A percentile compares a stretch with the other conserved stretches of the same genome.
These are phyloP conservation scores for Zaprionus lineosus DNA, from an alignment of 2,888 invertebrate species.

Conservation along the genomic window DNA sequence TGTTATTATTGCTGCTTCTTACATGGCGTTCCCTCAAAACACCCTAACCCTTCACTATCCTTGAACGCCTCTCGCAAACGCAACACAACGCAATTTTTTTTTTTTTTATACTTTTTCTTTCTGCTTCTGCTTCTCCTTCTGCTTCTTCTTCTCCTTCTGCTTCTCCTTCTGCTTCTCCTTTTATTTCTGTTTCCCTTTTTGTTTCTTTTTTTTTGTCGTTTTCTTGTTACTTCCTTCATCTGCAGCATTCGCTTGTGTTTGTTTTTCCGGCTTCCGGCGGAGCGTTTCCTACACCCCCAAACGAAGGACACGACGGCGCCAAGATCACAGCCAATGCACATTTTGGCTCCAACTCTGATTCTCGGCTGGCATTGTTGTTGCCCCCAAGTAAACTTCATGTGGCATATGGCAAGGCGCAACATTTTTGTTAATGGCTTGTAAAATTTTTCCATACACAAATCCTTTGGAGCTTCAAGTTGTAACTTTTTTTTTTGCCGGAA, in stretches of 20 bases:
- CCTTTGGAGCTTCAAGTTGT: conserved; percentile 40
- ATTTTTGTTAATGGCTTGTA: conserved; percentile 79
- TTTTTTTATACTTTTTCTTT: background rate
- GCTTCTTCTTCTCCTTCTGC: conserved; percentile 38
- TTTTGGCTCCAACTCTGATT: conserved; percentile 52
- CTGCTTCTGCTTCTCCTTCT: background rate
- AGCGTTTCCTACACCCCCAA: conserved; percentile 35
- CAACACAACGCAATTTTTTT: too few species aligned
- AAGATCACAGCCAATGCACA: conserved; percentile 67
- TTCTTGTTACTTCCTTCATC: conserved; percentile 27
- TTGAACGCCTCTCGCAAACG: too few species aligned
- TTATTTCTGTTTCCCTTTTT: conserved; percentile 21
- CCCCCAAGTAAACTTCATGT: conserved; percentile 60
- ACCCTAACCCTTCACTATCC: too few species aligned
- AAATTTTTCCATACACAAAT: conserved; percentile 65
- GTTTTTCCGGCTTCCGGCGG: conserved; percentile 64
- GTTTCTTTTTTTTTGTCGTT: conserved; percentile 1
- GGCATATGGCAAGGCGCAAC: conserved; percentile 72
- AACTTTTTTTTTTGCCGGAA: conserved; percentile 62
- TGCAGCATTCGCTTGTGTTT: conserved; percentile 62
- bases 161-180: conserved; percentile 36
- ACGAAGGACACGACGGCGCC: conserved; percentile 53
- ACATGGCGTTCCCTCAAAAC: conserved; percentile 21
- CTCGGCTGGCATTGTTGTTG: conserved; percentile 20
- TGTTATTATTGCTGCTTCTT: conserved; percentile 37